phyloP scores from a whole-genome alignment of 2,888 invertebrate genomes.

The Coronaproctus castanopsis region DNA sequence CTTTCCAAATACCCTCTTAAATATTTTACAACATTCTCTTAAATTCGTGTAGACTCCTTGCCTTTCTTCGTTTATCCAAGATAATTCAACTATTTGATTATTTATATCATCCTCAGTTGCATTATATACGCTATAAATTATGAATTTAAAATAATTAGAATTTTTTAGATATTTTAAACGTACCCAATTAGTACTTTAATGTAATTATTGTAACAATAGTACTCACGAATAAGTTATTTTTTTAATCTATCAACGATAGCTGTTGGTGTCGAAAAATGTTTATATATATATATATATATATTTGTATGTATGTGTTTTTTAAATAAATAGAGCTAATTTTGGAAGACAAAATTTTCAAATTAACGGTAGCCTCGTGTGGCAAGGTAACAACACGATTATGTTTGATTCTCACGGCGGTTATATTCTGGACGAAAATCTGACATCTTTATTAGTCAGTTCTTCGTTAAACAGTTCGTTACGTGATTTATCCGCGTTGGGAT shows the following conservation, averaged over 20 bases:
- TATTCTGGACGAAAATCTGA: conserved; percentile 11
- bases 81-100: too few species aligned
- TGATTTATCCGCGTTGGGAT: conserved; percentile 14
- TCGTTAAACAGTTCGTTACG: conserved; percentile 14
- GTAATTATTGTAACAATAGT: too few species aligned
- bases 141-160: background rate
- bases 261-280: too few species aligned
- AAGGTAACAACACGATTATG: conserved; percentile 11
- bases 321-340: conserved; percentile 2
- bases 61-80: too few species aligned
- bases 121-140: too few species aligned
- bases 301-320: background rate
- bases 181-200: background rate
- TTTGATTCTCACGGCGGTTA: conserved; percentile 15
- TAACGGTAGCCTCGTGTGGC: conserved; percentile 15
- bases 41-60: too few species aligned
- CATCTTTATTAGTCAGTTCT: conserved; percentile 13
- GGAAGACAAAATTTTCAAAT: conserved; percentile 12
- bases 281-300: too few species aligned
- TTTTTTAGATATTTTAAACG: background rate
- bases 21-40: too few species aligned
- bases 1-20: too few species aligned
- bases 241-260: too few species aligned
- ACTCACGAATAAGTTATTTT: too few species aligned
- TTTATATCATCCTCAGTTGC: too few species aligned